phyloP scores from a whole-genome alignment of 2,888 invertebrate species.

The Heliconius erato region DNA sequence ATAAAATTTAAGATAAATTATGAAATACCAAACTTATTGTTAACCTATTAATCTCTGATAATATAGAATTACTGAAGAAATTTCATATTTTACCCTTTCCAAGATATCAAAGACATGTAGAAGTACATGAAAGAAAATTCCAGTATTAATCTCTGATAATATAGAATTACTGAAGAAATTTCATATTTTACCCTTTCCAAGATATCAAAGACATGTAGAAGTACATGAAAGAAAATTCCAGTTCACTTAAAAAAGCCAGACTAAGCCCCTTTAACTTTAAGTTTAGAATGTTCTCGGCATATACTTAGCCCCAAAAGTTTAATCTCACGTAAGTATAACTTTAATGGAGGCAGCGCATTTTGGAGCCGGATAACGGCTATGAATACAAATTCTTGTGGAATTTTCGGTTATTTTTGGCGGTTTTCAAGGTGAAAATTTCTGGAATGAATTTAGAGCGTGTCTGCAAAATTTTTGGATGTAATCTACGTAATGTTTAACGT shows the following conservation, averaged over 20 bases:
- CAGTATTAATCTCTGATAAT: no score
- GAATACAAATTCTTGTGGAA: constrained; percentile 40
- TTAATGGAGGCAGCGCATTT: constrained; percentile 40
- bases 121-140: background rate
- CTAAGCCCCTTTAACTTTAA: constrained; percentile 17
- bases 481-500: constrained; percentile 2
- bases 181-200: background rate
- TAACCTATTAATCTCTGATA: no score
- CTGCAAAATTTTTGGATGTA: constrained; percentile 5
- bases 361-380: constrained; percentile 31
- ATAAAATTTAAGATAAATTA: no score
- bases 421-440: constrained; percentile 31
- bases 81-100: background rate
- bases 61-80: background rate
- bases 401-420: constrained; percentile 25
- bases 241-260: constrained; percentile 15
- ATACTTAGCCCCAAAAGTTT: constrained; percentile 40
- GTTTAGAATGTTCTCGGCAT: constrained; percentile 34
- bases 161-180: background rate
- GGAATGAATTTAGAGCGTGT: constrained; percentile 7
- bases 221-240: constrained; percentile 1
- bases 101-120: background rate
- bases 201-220: background rate
- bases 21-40: no score
- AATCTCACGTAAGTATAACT: constrained; percentile 45